Percentiles rank a stretch among this genome's conserved stretches.
Conservation (phyloP, 2,888 invertebrate species). For the Tuberolachnus salignus region DNA sequence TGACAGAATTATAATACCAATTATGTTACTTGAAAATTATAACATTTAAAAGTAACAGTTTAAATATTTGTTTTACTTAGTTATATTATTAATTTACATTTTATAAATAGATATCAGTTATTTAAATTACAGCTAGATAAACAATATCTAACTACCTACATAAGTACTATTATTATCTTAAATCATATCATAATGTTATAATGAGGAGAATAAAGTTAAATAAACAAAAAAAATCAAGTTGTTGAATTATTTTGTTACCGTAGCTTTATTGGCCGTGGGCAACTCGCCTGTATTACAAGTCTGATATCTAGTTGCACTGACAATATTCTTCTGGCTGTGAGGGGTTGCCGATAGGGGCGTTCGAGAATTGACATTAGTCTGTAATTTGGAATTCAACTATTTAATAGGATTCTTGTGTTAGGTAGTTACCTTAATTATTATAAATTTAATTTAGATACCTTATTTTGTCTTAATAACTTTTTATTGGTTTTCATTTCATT, state of each 20-base stretch:
- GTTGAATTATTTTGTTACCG: slow-evolving; percentile 44
- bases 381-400: slow-evolving; percentile 14
- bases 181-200: too few species aligned
- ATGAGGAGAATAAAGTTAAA: background rate
- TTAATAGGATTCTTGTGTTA: background rate
- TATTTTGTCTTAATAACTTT: slow-evolving; percentile 11
- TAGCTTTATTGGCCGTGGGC: slow-evolving; percentile 43
- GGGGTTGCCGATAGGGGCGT: slow-evolving; percentile 12
- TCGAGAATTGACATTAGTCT: slow-evolving; percentile 5
- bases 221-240: background rate
- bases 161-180: slow-evolving; percentile 30
- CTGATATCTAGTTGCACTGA: slow-evolving; percentile 7
- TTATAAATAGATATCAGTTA: background rate
- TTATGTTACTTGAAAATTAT: background rate
- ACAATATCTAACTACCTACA: slow-evolving; percentile 1
- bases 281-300: slow-evolving; percentile 41
- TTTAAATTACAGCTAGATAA: background rate
- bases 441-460: slow-evolving; percentile 2
- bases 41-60: background rate
- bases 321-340: slow-evolving; percentile 27
- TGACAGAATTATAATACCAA: slow-evolving; percentile 30
- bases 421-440: too few species aligned
- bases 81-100: background rate
- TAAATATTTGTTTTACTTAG: background rate
- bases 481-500: slow-evolving; percentile 62